Evolutionary conservation across 1,140 invertebrate species (phyloP).

Genomic region (Drosophila repletoides): DNA sequence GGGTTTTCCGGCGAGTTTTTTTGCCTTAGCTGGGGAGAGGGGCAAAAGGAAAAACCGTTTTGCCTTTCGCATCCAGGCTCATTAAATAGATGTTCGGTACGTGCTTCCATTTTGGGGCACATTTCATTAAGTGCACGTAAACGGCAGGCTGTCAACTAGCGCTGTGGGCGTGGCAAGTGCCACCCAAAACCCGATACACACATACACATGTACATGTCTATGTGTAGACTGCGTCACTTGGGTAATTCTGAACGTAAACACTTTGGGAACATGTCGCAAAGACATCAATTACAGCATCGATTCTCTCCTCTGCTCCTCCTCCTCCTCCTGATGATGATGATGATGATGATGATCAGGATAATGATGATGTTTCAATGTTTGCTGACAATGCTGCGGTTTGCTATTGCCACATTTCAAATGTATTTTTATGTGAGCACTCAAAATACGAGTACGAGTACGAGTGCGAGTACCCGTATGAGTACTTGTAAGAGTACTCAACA

Average conservation of each 20-base stretch:
- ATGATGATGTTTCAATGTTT: slow-evolving; percentile 70
- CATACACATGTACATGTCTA: background rate
- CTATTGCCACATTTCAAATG: slow-evolving; percentile 64
- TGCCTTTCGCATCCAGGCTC: slow-evolving; percentile 44
- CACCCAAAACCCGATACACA: background rate
- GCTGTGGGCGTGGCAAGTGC: slow-evolving; percentile 48
- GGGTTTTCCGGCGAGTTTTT: background rate
- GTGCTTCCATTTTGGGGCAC: slow-evolving; percentile 77
- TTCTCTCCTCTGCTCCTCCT: background rate
- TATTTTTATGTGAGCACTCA: slow-evolving; percentile 62
- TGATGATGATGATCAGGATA: slow-evolving; percentile 35
- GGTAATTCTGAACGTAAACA: slow-evolving; percentile 77
- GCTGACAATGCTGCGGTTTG: slow-evolving; percentile 61
- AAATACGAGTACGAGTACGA: slow-evolving; percentile 15
- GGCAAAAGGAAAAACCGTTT: slow-evolving; percentile 14
- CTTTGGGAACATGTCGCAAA: slow-evolving; percentile 78
- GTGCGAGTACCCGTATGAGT: too few relatives aligned
- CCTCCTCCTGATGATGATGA: background rate
- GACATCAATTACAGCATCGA: slow-evolving; percentile 77
- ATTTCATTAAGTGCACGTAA: slow-evolving; percentile 80
- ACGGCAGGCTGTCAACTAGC: slow-evolving; percentile 68
- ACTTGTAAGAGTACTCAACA: too few relatives aligned
- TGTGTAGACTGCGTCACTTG: slow-evolving; percentile 51
- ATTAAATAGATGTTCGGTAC: slow-evolving; percentile 75
- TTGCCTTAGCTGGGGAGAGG: background rate